These are phyloP conservation scores for Charanyca ferruginea DNA, from an alignment of 2,888 invertebrate species.

Conservation along the genomic window DNA sequence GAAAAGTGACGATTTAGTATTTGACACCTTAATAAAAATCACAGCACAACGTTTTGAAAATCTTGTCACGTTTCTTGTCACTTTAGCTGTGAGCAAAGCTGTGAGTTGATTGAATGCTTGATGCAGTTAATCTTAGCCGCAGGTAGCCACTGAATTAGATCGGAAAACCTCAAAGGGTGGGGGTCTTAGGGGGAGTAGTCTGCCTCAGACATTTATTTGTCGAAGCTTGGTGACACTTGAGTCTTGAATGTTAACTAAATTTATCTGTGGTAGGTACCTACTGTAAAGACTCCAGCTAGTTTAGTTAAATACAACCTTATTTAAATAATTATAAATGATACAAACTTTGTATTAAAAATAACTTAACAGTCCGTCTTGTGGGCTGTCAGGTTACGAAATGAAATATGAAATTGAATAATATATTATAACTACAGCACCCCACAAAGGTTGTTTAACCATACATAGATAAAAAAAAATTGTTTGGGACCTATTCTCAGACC, in stretches of 20 bases:
- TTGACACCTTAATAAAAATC: neutral
- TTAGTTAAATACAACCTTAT: no score
- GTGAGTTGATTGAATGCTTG: constrained; percentile 13
- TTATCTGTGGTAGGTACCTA: neutral
- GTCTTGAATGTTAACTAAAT: neutral
- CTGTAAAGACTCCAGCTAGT: no score
- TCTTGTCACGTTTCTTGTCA: constrained; percentile 20
- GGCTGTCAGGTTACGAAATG: no score
- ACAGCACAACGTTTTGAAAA: neutral
- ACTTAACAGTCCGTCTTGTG: no score
- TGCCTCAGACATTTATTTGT: constrained; percentile 3
- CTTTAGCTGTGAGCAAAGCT: constrained; percentile 15
- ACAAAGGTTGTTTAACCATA: no score
- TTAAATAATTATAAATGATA: no score
- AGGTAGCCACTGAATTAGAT: constrained; percentile 10
- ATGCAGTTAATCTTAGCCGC: constrained; percentile 17
- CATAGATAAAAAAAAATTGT: no score
- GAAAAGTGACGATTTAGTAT: neutral
- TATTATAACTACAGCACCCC: no score
- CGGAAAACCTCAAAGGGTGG: constrained; percentile 14
- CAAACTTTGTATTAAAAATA: no score
- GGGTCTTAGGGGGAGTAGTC: constrained; percentile 9
- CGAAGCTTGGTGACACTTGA: neutral
- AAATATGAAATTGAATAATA: no score
- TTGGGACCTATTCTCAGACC: no score